Base-by-base conservation (phyloP, 2,888 invertebrate genomes). In the Microplitis manilae region DNA sequence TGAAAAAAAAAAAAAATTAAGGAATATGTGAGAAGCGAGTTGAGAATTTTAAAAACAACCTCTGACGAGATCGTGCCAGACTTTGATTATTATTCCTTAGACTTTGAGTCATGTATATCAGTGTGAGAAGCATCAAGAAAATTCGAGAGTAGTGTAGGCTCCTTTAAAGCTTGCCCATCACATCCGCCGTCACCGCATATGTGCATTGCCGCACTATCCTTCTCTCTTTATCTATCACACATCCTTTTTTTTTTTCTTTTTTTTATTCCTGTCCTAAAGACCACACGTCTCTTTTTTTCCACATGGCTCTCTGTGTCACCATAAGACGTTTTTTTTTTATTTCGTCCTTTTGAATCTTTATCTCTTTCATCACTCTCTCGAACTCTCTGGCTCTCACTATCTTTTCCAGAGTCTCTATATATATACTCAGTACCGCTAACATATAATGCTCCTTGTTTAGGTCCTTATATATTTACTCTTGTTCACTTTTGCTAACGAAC, bases 161-260 rank as follows among this genome's bases (percentile, higher is more conserved):
- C 15, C 65, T 64, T 40, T 30, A 50, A 71, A 50, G 74, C 77
- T 79, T 77, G 76, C 77, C 77, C 85, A 83, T 85, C 86, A 85
- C 87, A 88, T 88, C 88, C 87, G 87, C 85, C 50, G 50, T 50
- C 50, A 50, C 50, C 86, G 86, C 88, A 89, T 88, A 87, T 89
- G 88, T 87, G 87, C 87, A 86, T 86, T 86, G 83, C 83, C 81
- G 83, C 83, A 85, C 84, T 82, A 82, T 80, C 83, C 62, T 41
- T 70, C 82, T 83, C 80, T 73, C 65, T 39, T 59, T 50, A 69
- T 73, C 68, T 61, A 75, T 68, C 64, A 72, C 73, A 78, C 78
- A 71, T 62, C 50, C 20, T 40, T 6, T 20, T 74, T 15, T 17
- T 17, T 17, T 17, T 17, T 17, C 1, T 17, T 17, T 17, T 17